Percentiles rank a stretch among this genome's conserved stretches.
Evolutionary conservation across 2,797 vertebrate species (phyloP).

Genomic region (Mycteria americana): DNA sequence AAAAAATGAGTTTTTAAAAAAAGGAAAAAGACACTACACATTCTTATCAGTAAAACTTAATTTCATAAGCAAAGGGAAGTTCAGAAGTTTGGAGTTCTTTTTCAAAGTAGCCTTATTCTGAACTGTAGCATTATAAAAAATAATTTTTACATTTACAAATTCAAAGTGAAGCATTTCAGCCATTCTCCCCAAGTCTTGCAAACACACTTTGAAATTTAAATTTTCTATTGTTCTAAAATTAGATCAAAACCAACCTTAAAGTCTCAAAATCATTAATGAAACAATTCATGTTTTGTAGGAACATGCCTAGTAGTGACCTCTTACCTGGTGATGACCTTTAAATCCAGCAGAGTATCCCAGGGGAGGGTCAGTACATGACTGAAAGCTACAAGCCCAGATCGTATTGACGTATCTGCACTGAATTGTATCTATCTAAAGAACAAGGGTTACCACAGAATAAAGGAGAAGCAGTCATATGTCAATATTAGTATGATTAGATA

Average conservation of each 20-base stretch:
- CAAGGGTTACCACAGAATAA: slow-evolving; percentile 33
- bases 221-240: background rate
- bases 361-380: background rate
- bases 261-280: background rate
- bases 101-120: background rate
- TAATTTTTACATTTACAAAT: background rate
- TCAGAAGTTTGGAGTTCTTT: background rate
- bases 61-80: background rate
- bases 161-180: background rate
- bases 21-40: background rate
- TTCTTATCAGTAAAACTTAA: background rate
- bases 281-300: background rate
- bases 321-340: slow-evolving; percentile 33
- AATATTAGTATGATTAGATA: slow-evolving; percentile 46
- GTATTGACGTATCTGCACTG: background rate
- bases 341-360: background rate
- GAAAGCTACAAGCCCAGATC: background rate
- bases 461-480: slow-evolving; percentile 28
- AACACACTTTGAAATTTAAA: background rate
- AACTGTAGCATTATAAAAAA: background rate
- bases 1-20: background rate
- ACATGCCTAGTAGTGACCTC: background rate
- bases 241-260: background rate
- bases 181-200: background rate
- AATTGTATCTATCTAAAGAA: slow-evolving; percentile 25